Conservation (phyloP, 2,113 vertebrate genomes). For the Corythoichthys intestinalis region DNA sequence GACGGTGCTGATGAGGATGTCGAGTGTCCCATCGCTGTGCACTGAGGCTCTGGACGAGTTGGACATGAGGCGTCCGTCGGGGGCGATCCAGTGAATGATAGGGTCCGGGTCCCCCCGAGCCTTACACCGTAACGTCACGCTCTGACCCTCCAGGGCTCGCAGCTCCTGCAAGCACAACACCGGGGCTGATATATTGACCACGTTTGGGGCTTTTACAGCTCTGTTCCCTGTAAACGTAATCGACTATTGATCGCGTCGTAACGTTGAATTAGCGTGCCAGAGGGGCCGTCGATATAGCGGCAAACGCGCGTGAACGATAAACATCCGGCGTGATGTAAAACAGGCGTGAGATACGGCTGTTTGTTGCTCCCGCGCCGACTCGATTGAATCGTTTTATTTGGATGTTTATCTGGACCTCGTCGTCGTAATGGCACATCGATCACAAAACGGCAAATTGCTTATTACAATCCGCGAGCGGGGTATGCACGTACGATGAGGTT, state of each 20-base stretch:
- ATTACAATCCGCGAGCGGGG: neutral
- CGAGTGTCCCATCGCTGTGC: constrained; percentile 89
- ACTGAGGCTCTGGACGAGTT: constrained; percentile 87
- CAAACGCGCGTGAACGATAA: constrained; percentile 16
- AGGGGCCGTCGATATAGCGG: constrained; percentile 27
- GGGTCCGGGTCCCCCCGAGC: constrained; percentile 93
- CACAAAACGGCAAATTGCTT: constrained; percentile 8
- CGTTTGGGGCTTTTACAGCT: constrained; percentile 10
- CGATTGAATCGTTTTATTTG: constrained; percentile 50
- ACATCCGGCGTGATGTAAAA: constrained; percentile 45
- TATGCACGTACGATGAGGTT: neutral
- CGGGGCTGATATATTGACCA: constrained; percentile 1
- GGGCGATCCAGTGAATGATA: constrained; percentile 96
- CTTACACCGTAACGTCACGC: constrained; percentile 89
- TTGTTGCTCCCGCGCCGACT: constrained; percentile 35
- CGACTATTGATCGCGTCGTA: constrained; percentile 25
- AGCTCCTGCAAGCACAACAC: constrained; percentile 72
- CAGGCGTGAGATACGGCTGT: neutral
- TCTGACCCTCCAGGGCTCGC: constrained; percentile 91
- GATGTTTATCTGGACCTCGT: constrained; percentile 8
- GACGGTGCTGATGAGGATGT: constrained; percentile 95
- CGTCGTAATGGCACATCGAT: neutral
- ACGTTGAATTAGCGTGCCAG: constrained; percentile 23
- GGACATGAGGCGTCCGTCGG: constrained; percentile 95
- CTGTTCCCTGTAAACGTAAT: constrained; percentile 13